Evolutionary conservation across 2,113 vertebrate genomes (phyloP), one percentile per base, ranked within the genome.

Genomic region (Melanostigma gelatinosum): DNA sequence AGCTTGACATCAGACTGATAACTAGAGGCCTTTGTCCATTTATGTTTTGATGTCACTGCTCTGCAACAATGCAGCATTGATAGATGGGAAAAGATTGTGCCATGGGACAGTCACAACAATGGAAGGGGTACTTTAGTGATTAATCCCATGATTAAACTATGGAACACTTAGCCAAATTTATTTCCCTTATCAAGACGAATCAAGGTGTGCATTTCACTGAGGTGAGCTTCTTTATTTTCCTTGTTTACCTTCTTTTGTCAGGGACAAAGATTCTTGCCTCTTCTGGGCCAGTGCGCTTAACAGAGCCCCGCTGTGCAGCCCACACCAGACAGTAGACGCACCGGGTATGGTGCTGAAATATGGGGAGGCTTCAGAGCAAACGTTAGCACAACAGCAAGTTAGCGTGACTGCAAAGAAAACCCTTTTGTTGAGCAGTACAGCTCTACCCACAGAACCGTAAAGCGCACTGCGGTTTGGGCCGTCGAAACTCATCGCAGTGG

Each of bases 11-110:
- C 46, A 54, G 34, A 58, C 57, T 46, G 50, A 34, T 60, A 32
- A 76, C 79, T 83, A 32, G 75, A 84, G 44, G 44, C 71, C 67
- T 83, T 89, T 86, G 85, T 91, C 29, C 9, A 1, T 83, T 71
- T 20, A 11, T 83, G 71, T 86, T 88, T 88, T 83, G 68, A 86
- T 75, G 85, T 83, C 66, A 83, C 60, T 67, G 61, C 63, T 34
- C 48, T 22, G 55, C 61, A 88, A 93, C 91, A 93, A 81, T 87
- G 74, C 60, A 75, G 74, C 84, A 74, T 88, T 94, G 84, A 92
- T 84, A 54, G 80, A 70, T 69, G 58, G 58, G 68, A 68, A 34
- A 78, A 54, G 52, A 64, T 82, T 78, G 83, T 80, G 57, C 72
- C 40, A 75, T 82, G 46, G 76, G 73, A 77, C 66, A 78, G 54